phyloP scores from a whole-genome alignment of 2,113 vertebrate species.

The Otocyon megalotis region DNA sequence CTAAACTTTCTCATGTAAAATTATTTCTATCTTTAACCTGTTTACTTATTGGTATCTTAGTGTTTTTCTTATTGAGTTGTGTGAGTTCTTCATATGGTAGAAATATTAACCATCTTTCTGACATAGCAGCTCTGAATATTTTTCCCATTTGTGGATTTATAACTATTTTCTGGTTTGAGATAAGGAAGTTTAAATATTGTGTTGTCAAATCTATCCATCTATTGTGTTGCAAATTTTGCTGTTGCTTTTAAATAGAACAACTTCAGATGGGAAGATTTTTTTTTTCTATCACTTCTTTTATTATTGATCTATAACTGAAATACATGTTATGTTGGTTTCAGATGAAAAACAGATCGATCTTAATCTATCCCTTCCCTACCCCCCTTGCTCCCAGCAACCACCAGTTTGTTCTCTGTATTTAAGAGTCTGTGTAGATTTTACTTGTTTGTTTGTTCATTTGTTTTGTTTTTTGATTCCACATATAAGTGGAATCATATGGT shows the following conservation, averaged over 20 bases:
- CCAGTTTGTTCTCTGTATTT: background rate
- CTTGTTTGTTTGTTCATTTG: background rate
- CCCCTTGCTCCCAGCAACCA: background rate
- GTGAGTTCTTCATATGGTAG: background rate
- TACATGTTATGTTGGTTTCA: background rate
- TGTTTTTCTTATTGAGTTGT: background rate
- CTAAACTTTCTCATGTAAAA: slow-evolving; percentile 15
- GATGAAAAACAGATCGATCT: background rate
- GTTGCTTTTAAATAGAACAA: background rate
- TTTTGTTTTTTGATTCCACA: background rate
- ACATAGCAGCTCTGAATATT: background rate
- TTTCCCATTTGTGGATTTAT: background rate
- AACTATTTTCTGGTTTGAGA: background rate
- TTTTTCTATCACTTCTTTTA: background rate
- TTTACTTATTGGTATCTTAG: background rate
- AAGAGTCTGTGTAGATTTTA: background rate
- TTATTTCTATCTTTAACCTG: background rate
- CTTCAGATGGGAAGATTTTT: background rate
- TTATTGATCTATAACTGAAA: background rate
- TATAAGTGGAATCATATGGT: background rate
- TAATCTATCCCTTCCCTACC: background rate
- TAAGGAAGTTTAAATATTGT: background rate
- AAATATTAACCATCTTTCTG: background rate
- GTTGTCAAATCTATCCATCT: background rate
- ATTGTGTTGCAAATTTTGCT: background rate